Evolutionary conservation across 2,797 vertebrate genomes (phyloP), one percentile per base, ranked within the genome.

Genomic region (Megaceryle alcyon): DNA sequence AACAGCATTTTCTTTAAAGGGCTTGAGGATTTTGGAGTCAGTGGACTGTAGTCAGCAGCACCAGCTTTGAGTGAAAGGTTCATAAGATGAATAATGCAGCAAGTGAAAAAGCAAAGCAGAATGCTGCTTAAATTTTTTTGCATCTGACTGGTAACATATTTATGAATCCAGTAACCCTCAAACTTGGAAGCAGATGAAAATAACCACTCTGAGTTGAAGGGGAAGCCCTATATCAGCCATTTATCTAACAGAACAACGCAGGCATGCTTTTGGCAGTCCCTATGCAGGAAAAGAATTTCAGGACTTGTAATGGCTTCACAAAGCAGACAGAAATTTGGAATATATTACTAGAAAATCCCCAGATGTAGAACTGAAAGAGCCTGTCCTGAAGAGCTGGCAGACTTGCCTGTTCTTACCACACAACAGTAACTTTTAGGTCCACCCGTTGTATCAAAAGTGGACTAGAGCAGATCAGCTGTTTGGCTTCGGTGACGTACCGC

Each of bases 271-370:
- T 94, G 89, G 91, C 86, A 78, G 17, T 64, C 31, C 43, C 68
- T 33, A 7, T 33, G n/a, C 51, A 31, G 29, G 64, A 22, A 78
- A 73, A 83, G 71, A 83, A 88, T 72, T 90, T 66, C 72, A 39
- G 43, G 86, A 65, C 82, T 77, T 80, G 60, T 87, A 82, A 51
- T 61, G 77, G 64, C 64, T 91, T 93, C 93, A 82, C 44, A 81
- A 57, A 95, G 60, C 46, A 88, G 94, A 65, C 91, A 95, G 83
- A 88, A 91, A 66, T 71, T 96, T 86, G 92, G 91, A 92, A 19
- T 84, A 0, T 46, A 51, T 77, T 41, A 21, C 33, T 68, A 92
- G 81, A 92, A 91, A 90, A 88, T 85, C 68, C 44, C 60, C 54
- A 85, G 70, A 26, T 73, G n/a, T 35, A 46, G 75, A 53, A 39